Evolutionary conservation across 2,113 vertebrate genomes (phyloP), one percentile per base, ranked within the genome.

Genomic region (Carettochelys insculpta): DNA sequence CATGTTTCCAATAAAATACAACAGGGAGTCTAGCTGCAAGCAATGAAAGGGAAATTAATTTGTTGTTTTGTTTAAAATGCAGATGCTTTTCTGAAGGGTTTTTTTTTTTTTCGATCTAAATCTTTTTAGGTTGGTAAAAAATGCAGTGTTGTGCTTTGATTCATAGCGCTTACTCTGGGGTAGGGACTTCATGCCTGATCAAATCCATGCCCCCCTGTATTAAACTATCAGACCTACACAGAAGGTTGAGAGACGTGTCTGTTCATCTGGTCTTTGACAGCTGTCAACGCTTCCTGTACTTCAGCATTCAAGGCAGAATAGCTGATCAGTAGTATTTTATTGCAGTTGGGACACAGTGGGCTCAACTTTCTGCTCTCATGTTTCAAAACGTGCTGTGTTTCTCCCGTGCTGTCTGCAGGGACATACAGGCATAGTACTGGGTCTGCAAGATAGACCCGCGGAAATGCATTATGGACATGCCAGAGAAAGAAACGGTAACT

Each of bases 131-230:
- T 22, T 38, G 61, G 93, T 80, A 52, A 54, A 54, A 95, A 93
- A 90, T 0, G 6, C 87, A 94, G 83, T 50, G n/a, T 87, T 92
- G 5, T 27, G 41, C 24, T 45, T 45, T 75, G 82, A 88, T 95
- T 83, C 78, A 92, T 93, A 78, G 81, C 24, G 89, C 80, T 88
- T 91, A 89, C 79, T 83, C n/a, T 56, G 88, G 86, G 25, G 31
- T 81, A 94, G 79, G 51, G 93, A 87, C 83, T 92, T 94, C 85
- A 92, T 13, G 95, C 92, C 54, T 95, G 95, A 95, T 92, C 87
- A 89, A 90, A 95, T 94, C 52, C 92, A 88, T 84, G 65, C 34
- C 51, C 75, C 51, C 75, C 5, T 89, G 79, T 80, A 92, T 85
- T 92, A 82, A 8, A 1, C 6, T 85, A 38, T 87, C 92, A 88